phyloP scores from a whole-genome alignment of 2,797 vertebrate species.

The Poecilia picta region DNA sequence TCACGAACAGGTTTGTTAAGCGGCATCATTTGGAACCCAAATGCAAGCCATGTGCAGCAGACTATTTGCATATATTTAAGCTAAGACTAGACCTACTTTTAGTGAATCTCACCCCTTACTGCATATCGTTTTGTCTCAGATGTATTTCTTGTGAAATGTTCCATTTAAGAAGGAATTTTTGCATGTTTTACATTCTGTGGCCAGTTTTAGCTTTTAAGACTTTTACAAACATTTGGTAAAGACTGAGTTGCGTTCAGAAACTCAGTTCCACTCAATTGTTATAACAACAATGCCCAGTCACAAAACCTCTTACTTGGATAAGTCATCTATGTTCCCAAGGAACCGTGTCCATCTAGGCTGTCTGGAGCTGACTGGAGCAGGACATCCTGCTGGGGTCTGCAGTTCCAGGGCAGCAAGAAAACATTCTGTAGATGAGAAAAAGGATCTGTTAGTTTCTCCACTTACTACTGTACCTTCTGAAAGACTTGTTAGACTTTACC shows the following conservation, averaged over 20 bases:
- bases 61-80: not conserved
- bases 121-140: not conserved
- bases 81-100: not conserved
- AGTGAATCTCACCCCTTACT: not conserved
- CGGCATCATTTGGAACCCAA: not conserved
- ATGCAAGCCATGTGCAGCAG: fast-evolving
- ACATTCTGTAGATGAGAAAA: not conserved
- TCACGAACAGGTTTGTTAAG: conserved; percentile 57
- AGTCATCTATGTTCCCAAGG: not conserved
- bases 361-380: not conserved
- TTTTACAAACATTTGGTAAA: not conserved
- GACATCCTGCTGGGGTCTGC: not conserved
- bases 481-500: not conserved
- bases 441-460: not conserved
- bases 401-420: not conserved
- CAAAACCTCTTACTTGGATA: not conserved
- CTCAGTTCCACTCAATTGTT: not conserved
- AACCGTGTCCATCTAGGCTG: not conserved
- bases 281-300: not conserved
- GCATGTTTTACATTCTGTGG: not conserved
- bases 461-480: not conserved
- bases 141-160: conserved; percentile 2
- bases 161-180: not conserved
- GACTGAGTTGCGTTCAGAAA: not conserved
- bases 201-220: not conserved